Base-by-base conservation (phyloP, 1,140 invertebrate species). In the Zaprionus taronus region DNA sequence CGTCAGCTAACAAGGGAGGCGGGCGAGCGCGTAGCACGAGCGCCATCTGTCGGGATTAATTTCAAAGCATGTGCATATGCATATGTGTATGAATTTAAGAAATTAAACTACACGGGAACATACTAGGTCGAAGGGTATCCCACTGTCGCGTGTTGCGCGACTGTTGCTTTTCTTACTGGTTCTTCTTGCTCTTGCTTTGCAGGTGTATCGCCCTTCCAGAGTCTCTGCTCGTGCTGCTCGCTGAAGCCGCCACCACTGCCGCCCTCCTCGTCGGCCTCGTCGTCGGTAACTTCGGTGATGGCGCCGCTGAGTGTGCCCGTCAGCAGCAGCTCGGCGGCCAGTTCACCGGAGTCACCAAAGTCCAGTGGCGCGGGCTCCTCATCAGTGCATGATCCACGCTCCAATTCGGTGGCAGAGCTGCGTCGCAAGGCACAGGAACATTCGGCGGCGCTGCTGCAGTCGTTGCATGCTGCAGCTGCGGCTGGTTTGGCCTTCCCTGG, bases 381-480 rank as follows among this genome's bases (percentile, higher is more conserved):
- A 3, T 24, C 47, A 1, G 61, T 67, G 2, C 78, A 86, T n/a
- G 94, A 95, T 92, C 94, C 95, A 72, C 93, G 96, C 65, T 96
- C 95, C n/a, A 96, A 96, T 69, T 97, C 96, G 92, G 96, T 98
- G 17, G 97, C 97, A 1, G 97, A 98, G 84, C 93, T 98, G 9
- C 94, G 97, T 14, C 94, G 97, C 26, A 98, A 98, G 92, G 97
- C 97, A 0, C 97, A 98, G 91, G 97, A 98, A 90, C 97, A 98
- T 92, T 97, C 97, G 2, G 97, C 97, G 0, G 97, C 97, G 0
- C 93, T 97, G 12, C 93, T 97, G 58, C 96, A 97, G 83, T 96
- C 95, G 20, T 93, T 97, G 26, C 96, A 95, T 70, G 94, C 91
- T 83, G 94, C 93, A 91, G 95, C 94, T 81, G 95, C 92, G 83